Base-by-base conservation (phyloP, 1,140 invertebrate genomes). In the Laupala kohalensis region DNA sequence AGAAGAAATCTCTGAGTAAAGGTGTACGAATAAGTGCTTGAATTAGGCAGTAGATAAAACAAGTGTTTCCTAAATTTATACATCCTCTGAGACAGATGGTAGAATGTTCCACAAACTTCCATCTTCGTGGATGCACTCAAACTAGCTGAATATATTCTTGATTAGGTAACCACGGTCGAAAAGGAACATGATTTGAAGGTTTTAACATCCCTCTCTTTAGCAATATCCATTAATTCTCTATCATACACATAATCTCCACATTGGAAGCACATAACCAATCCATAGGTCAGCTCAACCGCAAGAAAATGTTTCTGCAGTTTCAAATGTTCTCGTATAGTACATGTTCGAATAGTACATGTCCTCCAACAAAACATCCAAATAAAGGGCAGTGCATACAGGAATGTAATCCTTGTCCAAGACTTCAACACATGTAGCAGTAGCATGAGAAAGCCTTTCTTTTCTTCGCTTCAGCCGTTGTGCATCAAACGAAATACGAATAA, bases 11-110 rank as follows among this genome's bases (percentile, higher is more conserved):
- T 74, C 96, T 82, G 70, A 99, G 82, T 24, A 98, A 81, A 1
- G 96, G 96, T 6, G 95, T 98, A 78, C 99, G 96, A 67, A 95
- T 95, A 72, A 99, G 79, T 2, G 94, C 92, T 84, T 99, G 96
- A 9, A 98, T 89, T 77, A 98, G 96, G 78, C 94, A 96, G 81
- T 97, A 99, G 94, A 99, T 97, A 80, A 98, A 99, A 82, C 97
- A 99, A 1, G 97, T 98, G 74, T 95, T 95, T n/a, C 96, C 96
- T 75, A 99, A 83, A 83, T 99, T 99, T 74, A 98, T 90, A 25
- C 99, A 84, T 3, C 97, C 97, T 74, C 96, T 84, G 28, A 97
- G 81, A 87, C 87, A 93, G 77, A 95, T 92, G 25, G 92, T 93
- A 64, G 93, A 93, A 76, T 91, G 90, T 70, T 90, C 87, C 65